Evolutionary conservation across 2,888 invertebrate species (phyloP), one percentile per base, ranked within the genome.

Genomic region (Drosophila affinis): DNA sequence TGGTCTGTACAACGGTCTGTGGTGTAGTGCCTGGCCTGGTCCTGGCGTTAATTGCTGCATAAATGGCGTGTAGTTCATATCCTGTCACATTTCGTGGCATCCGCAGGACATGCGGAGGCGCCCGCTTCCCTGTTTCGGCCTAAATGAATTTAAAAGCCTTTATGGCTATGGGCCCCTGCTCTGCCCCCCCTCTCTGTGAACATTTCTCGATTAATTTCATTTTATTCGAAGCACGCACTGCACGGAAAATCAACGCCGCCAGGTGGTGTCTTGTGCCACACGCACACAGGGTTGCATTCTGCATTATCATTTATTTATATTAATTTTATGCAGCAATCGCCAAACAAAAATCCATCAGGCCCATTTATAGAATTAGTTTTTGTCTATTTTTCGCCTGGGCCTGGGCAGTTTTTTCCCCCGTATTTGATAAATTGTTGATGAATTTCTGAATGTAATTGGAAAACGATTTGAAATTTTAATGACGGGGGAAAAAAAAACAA

Each of bases 61-160:
- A 83, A 88, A 87, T 88, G 87, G 63, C 87, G 61, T 86, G 76
- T 76, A 86, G 79, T 81, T 78, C 81, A 77, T 83, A 80, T 88
- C 83, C 88, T 85, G 83, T 76, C 75, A 77, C 83, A 86, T 56
- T 75, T 75, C 61, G 70, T 56, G 77, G 68, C 76, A 56, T 55
- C 70, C 77, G 44, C 77, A 67, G 77, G 58, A 67, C 76, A 72
- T 72, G 60, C 60, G 57, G 59, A 56, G 45, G 45, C 51, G 27
- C 53, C 53, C 51, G 27, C 51, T 53, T 51, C 52, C 34, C 48
- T 27, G 18, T 62, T 73, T 57, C 18, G 21, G 68, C 69, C 77
- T 72, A 78, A 87, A 81, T 88, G 75, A 78, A 87, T 81, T 86
- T 79, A 78, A 84, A 79, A 75, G 76, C 72, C 69, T 79, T 87